These are phyloP conservation scores for Limosa lapponica DNA, from an alignment of 2,797 vertebrate genomes.

Conservation along the genomic window DNA sequence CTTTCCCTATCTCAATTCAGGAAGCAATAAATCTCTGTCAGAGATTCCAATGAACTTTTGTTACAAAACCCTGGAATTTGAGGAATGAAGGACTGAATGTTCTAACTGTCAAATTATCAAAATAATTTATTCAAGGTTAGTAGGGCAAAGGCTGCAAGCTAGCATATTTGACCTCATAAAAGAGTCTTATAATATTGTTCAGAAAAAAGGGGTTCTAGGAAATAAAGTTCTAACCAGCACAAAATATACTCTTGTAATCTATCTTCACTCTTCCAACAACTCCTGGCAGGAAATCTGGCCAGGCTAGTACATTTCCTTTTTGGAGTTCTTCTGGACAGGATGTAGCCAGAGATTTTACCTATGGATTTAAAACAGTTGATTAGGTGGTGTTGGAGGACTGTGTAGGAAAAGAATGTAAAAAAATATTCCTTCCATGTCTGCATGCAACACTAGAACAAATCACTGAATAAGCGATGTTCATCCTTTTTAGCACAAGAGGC, in stretches of 20 bases:
- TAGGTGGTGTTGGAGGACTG: slow-evolving; percentile 11
- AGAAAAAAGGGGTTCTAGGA: slow-evolving; percentile 28
- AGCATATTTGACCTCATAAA: not conserved
- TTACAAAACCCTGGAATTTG: slow-evolving; percentile 52
- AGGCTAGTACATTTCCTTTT: slow-evolving; percentile 93
- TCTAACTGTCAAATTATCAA: slow-evolving; percentile 40
- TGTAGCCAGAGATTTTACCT: slow-evolving; percentile 92
- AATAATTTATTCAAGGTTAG: slow-evolving; percentile 17
- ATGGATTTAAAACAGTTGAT: slow-evolving; percentile 65
- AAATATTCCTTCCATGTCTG: not conserved
- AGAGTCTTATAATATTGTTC: not conserved
- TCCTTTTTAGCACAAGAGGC: not conserved
- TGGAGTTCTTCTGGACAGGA: slow-evolving; percentile 88
- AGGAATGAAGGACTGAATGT: slow-evolving; percentile 31
- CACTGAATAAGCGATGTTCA: not conserved
- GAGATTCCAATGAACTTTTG: slow-evolving; percentile 50
- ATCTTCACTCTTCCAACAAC: slow-evolving; percentile 93
- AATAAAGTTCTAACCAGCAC: slow-evolving; percentile 85
- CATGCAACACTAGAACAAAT: not conserved
- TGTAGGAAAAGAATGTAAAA: not conserved
- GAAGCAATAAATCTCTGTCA: slow-evolving; percentile 53
- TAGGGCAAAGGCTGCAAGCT: not conserved
- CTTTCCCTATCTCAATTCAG: slow-evolving; percentile 40
- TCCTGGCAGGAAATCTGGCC: slow-evolving; percentile 94
- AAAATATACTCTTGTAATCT: slow-evolving; percentile 90